Percentiles rank a stretch among this genome's conserved stretches.
These are phyloP conservation scores for Drosophila pallidifrons DNA, from an alignment of 1,140 invertebrate genomes.

Conservation along the genomic window DNA sequence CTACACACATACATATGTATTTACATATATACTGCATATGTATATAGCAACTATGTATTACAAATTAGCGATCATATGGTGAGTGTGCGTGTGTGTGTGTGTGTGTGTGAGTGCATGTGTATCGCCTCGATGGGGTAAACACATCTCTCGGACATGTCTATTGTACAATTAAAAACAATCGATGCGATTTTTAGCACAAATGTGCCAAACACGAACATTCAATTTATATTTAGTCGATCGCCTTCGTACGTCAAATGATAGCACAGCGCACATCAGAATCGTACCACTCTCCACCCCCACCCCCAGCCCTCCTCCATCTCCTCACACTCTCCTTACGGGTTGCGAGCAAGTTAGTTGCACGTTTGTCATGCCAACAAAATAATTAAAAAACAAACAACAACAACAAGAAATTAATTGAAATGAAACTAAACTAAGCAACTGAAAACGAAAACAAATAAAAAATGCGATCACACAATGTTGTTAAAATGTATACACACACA, in stretches of 20 bases:
- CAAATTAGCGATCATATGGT: slow-evolving; percentile 26
- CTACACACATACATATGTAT: not conserved
- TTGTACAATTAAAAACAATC: slow-evolving; percentile 76
- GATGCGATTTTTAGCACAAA: slow-evolving; percentile 79
- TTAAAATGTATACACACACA: not conserved
- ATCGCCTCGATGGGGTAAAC: slow-evolving; percentile 42
- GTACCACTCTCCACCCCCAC: too few species aligned
- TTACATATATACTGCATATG: not conserved
- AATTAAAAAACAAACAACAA: not conserved
- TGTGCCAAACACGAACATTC: slow-evolving; percentile 78
- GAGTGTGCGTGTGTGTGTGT: not conserved
- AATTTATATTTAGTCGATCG: slow-evolving; percentile 79
- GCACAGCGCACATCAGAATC: slow-evolving; percentile 26
- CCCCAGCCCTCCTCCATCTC: not conserved
- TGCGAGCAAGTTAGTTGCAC: slow-evolving; percentile 16
- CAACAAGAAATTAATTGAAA: slow-evolving; percentile 14
- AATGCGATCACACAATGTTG: not conserved
- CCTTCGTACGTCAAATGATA: slow-evolving; percentile 72
- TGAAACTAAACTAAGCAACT: slow-evolving; percentile 16
- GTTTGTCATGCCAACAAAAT: slow-evolving; percentile 29
- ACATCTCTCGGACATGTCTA: slow-evolving; percentile 48
- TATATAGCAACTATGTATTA: slow-evolving; percentile 15
- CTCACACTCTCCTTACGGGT: slow-evolving; percentile 4
- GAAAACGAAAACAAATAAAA: slow-evolving; percentile 11
- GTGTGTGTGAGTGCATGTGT: slow-evolving; percentile 9